Conservation (phyloP, 2,113 vertebrate species). For the Prolemur simus region DNA sequence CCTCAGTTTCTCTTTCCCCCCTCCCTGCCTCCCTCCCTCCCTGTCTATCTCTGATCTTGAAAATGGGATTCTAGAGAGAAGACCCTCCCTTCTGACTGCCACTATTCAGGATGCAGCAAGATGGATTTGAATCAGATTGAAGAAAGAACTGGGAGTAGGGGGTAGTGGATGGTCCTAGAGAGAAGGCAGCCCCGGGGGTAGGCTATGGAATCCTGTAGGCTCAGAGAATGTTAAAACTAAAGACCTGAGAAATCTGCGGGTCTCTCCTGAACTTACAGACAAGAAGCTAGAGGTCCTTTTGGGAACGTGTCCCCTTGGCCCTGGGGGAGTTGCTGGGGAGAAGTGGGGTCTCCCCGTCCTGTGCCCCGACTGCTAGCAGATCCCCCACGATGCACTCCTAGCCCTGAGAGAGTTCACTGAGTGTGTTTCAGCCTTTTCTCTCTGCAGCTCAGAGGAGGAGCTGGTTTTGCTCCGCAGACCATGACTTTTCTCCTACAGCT, state of each 20-base stretch:
- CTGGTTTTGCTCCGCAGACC: neutral
- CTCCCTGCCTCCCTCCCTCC: fast-evolving
- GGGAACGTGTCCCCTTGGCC: neutral
- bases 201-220: neutral
- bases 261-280: neutral
- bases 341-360: neutral
- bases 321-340: neutral
- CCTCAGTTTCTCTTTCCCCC: neutral
- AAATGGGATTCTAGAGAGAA: neutral
- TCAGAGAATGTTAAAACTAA: neutral
- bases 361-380: neutral
- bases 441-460: neutral
- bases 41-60: neutral
- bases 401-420: neutral
- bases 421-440: neutral
- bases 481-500: slow-evolving; percentile 19
- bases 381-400: neutral
- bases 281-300: neutral
- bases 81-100: neutral
- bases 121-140: slow-evolving; percentile 42
- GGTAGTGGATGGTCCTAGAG: neutral
- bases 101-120: slow-evolving; percentile 5
- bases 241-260: neutral
- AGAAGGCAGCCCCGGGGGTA: neutral
- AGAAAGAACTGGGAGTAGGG: neutral